These are phyloP conservation scores for Rhagonycha lutea DNA, from an alignment of 2,888 invertebrate genomes.

Conservation along the genomic window DNA sequence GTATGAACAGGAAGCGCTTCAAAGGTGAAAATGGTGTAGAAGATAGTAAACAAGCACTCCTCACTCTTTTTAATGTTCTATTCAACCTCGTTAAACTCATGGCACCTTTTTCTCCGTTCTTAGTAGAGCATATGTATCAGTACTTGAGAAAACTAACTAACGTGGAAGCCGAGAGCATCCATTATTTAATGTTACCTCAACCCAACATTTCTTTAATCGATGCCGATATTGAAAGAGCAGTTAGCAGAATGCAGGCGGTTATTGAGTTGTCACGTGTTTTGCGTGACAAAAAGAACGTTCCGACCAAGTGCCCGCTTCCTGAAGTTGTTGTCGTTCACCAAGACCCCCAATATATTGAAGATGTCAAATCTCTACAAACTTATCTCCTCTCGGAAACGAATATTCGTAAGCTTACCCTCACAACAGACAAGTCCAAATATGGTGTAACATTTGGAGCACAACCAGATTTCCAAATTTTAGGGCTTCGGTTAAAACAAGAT, in stretches of 20 bases:
- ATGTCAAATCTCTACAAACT: conserved; percentile 76
- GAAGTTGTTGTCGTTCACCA: conserved; percentile 95
- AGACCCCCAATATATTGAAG: conserved; percentile 74
- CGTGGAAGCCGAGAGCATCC: conserved; percentile 75
- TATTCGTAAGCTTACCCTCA: conserved; percentile 80
- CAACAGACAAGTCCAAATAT: conserved; percentile 89
- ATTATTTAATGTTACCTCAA: conserved; percentile 88
- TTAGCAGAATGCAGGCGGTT: conserved; percentile 91
- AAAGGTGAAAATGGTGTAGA: conserved; percentile 86
- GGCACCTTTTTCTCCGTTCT: conserved; percentile 97
- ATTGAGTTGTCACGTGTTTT: conserved; percentile 93
- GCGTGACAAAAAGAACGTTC: conserved; percentile 90
- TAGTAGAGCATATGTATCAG: conserved; percentile 95
- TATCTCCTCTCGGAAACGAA: conserved; percentile 95
- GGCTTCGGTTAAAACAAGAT: conserved; percentile 84
- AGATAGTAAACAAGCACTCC: conserved; percentile 83
- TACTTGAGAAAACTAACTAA: conserved; percentile 73
- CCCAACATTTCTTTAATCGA: conserved; percentile 75
- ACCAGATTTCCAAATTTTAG: conserved; percentile 91
- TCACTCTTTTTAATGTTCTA: conserved; percentile 86
- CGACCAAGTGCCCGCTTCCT: conserved; percentile 94
- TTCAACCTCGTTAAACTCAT: conserved; percentile 89
- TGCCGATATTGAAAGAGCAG: conserved; percentile 84
- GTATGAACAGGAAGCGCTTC: conserved; percentile 92
- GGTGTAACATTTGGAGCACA: conserved; percentile 90